These are phyloP conservation scores for Oreochromis tanganicae DNA, from an alignment of 2,113 vertebrate genomes.

Conservation along the genomic window DNA sequence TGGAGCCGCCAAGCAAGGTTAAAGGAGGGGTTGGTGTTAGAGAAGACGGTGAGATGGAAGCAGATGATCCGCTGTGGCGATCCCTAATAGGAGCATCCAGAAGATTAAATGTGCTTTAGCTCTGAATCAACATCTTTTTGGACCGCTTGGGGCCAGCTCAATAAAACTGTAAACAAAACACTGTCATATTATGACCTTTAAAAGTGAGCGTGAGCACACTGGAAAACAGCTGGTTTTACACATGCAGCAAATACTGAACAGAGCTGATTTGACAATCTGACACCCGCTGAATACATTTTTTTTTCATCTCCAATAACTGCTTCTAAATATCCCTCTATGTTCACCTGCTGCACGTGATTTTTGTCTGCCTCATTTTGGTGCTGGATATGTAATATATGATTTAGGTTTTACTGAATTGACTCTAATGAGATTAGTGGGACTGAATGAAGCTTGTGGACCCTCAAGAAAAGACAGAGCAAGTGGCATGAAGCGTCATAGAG, in stretches of 20 bases:
- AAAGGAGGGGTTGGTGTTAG: not conserved
- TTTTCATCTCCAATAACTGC: not conserved
- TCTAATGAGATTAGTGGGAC: not conserved
- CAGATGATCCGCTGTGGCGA: not conserved
- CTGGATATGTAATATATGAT: not conserved
- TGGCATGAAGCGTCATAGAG: not conserved
- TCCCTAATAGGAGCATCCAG: not conserved
- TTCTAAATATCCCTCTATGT: not conserved
- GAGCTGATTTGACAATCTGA: not conserved
- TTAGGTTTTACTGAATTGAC: not conserved
- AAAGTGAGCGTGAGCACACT: not conserved
- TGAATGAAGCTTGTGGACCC: not conserved
- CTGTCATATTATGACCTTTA: not conserved
- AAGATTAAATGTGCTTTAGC: not conserved
- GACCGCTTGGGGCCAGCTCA: not conserved
- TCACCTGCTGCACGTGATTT: not conserved
- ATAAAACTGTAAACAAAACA: not conserved
- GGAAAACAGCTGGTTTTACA: not conserved
- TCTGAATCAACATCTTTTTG: not conserved
- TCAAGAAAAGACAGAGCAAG: not conserved
- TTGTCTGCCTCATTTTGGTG: not conserved
- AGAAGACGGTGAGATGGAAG: not conserved
- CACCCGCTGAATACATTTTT: fast-evolving
- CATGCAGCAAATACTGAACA: not conserved
- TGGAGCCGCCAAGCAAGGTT: not conserved